Evolutionary conservation across 2,888 invertebrate genomes (phyloP).

Genomic region (Patella ulyssiponensis): DNA sequence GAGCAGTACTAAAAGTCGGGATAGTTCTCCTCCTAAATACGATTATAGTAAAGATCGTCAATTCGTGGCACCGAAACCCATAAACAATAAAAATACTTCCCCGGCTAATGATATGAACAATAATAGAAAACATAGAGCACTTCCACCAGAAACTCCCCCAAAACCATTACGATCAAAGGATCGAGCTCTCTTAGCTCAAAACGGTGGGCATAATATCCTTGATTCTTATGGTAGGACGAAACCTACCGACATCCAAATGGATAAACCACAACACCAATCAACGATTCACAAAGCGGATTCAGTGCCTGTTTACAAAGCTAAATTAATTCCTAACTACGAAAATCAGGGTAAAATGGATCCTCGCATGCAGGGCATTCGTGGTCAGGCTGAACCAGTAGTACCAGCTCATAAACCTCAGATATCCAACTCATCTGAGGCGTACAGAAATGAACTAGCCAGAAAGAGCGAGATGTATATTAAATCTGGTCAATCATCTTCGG

Average conservation of each 20-base stretch:
- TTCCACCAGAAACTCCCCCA: constrained; percentile 4
- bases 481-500: neutral
- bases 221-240: too few species aligned
- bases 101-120: neutral
- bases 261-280: too few species aligned
- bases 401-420: constrained; percentile 35
- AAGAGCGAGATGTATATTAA: constrained; percentile 41
- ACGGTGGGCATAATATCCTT: too few species aligned
- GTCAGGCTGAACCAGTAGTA: constrained; percentile 46
- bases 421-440: constrained; percentile 33
- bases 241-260: too few species aligned
- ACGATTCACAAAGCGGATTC: constrained; percentile 29
- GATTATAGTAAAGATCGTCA: constrained; percentile 11
- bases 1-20: constrained; percentile 36
- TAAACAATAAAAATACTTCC: neutral
- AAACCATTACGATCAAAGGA: neutral
- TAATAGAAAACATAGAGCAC: neutral
- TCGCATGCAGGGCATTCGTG: constrained; percentile 40
- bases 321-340: constrained; percentile 57
- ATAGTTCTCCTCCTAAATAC: constrained; percentile 30
- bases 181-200: neutral
- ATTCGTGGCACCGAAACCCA: neutral
- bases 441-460: constrained; percentile 38
- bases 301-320: constrained; percentile 53
- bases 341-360: constrained; percentile 58